Base-by-base conservation (phyloP, 2,888 invertebrate species). In the Romanomermis culicivorax region DNA sequence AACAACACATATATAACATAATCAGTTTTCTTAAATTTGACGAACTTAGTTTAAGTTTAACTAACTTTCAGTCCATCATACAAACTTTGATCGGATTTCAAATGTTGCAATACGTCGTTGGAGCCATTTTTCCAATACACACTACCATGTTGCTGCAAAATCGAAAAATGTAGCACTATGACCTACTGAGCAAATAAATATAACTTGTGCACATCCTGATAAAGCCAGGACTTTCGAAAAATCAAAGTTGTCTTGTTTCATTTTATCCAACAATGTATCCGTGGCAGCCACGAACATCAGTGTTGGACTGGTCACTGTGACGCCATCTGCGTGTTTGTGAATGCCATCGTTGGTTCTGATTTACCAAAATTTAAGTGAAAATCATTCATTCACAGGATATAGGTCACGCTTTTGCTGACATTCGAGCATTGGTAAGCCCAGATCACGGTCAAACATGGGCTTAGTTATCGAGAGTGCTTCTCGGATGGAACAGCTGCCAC, bases 251-350 rank as follows among this genome's bases (percentile, higher is more conserved):
- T 79, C 79, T 1, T 83, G 78, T 30, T 83, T 78, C 30, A 93
- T 75, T 7, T 62, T 51, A 58, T 81, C 85, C 72, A 95, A 75
- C 1, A 88, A 77, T 74, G 89, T 79, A 67, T 95, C 93, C 48
- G 93, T 69, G 0, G 91, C 88, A 73, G 89, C 88, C 4, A 95
- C 81, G 91, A 91, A 95, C 80, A 95, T 83, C 27, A 84, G 73
- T 0, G 86, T 81, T 1, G 89, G 89, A 1, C 70, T 61, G 2
- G 70, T 71, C 23, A 72, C 67, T 2, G 67, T 68, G 2, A 63
- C 60, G 20, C 67, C 64, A 58, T 70, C 69, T 25, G 61, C 60
- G 54, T 64, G 64, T 42, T 58, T 57, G 52, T 61, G 59, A 67
- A 71, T 68, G 68, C 68, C 30, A 63, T 55, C 11, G 68, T 65